Percentiles rank a stretch among this genome's conserved stretches.
These are phyloP conservation scores for Caenorhabditis panamensis DNA, from an alignment of 2,888 invertebrate genomes.

Conservation along the genomic window DNA sequence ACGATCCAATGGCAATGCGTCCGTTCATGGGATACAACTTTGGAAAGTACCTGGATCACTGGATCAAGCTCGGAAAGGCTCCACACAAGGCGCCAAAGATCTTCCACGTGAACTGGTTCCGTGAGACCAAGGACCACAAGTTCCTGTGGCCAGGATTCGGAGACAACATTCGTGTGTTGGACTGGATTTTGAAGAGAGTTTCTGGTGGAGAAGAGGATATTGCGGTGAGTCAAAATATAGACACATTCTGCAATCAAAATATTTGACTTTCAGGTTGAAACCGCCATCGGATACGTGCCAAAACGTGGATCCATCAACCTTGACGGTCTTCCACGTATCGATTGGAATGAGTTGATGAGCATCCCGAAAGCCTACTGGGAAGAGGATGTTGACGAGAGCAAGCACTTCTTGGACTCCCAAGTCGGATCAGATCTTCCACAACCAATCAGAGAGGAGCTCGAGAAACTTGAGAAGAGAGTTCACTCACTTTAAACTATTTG, in stretches of 20 bases:
- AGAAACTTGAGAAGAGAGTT: conserved; percentile 79
- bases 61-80: conserved; percentile 87
- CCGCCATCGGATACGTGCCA: conserved; percentile 83
- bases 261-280: conserved; percentile 82
- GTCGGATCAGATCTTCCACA: conserved; percentile 80
- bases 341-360: conserved; percentile 89
- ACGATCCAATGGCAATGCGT: conserved; percentile 99
- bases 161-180: conserved; percentile 95
- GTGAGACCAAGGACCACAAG: conserved; percentile 85
- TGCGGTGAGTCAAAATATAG: conserved; percentile 52
- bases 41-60: conserved; percentile 94
- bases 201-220: conserved; percentile 84
- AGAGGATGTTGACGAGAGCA: conserved; percentile 88
- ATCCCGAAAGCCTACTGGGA: conserved; percentile 94
- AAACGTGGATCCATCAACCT: conserved; percentile 86
- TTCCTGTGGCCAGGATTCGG: conserved; percentile 99
- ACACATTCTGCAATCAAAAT: neutral
- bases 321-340: conserved; percentile 86
- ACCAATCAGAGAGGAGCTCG: conserved; percentile 77
- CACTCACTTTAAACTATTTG: conserved; percentile 71
- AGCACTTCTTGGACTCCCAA: conserved; percentile 93
- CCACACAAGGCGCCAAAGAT: conserved; percentile 88
- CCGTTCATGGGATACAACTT: conserved; percentile 99
- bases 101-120: conserved; percentile 99
- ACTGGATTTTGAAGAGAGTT: conserved; percentile 91